Evolutionary conservation across 2,888 invertebrate genomes (phyloP).

Genomic region (Terebella lapidaria): DNA sequence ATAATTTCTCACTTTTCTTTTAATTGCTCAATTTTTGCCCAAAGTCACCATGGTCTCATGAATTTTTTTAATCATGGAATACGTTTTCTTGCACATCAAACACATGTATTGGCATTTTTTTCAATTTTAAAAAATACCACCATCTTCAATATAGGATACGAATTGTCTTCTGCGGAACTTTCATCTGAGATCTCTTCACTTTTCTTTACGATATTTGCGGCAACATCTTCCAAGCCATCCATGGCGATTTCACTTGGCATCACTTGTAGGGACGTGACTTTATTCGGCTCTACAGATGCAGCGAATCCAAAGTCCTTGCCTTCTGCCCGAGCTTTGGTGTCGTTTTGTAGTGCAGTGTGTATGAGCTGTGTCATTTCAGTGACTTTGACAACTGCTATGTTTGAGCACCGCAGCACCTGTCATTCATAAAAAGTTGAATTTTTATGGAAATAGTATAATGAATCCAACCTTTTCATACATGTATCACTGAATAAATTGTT

Average conservation of each 20-base stretch:
- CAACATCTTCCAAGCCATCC: not conserved
- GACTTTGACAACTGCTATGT: constrained; percentile 49
- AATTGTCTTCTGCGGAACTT: not conserved
- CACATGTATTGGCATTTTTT: too few species aligned
- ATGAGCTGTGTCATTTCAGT: constrained; percentile 47
- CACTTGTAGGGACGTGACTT: not conserved
- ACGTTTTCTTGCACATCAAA: too few species aligned
- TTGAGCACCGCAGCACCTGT: constrained; percentile 43
- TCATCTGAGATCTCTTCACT: not conserved
- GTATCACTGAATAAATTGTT: too few species aligned
- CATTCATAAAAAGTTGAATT: not conserved
- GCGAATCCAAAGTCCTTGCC: constrained; percentile 1
- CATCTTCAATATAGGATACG: too few species aligned
- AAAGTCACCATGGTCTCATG: too few species aligned
- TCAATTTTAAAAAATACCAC: too few species aligned
- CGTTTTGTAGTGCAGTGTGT: constrained; percentile 44
- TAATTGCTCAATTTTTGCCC: too few species aligned
- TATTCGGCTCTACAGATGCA: not conserved
- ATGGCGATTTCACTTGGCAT: not conserved
- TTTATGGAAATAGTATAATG: too few species aligned
- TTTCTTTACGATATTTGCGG: not conserved
- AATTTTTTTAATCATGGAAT: too few species aligned
- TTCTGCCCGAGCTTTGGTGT: constrained; percentile 33
- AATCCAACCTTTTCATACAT: too few species aligned
- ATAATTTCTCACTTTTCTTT: too few species aligned